These are phyloP conservation scores for Chamaetylas fuelleborni DNA, from an alignment of 2,113 vertebrate genomes.

Conservation along the genomic window DNA sequence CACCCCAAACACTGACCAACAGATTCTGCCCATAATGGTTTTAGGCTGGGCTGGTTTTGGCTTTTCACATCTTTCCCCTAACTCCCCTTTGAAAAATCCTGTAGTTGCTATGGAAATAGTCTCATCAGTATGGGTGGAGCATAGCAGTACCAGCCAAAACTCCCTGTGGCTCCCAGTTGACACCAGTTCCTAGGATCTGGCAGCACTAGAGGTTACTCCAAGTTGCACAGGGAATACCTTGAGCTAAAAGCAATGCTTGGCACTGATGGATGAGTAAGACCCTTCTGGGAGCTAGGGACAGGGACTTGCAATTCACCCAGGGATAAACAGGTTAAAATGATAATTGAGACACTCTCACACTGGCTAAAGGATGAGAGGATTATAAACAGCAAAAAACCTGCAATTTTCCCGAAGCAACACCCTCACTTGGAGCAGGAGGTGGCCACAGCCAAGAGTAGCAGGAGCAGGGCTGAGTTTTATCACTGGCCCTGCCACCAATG, in stretches of 20 bases:
- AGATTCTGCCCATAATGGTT: background rate
- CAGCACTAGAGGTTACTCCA: background rate
- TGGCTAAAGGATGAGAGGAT: background rate
- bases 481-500: background rate
- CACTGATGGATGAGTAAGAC: background rate
- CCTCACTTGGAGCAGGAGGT: rapidly evolving
- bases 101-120: constrained; percentile 64
- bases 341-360: background rate
- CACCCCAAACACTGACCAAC: background rate
- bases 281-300: background rate
- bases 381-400: background rate
- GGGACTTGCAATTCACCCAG: background rate
- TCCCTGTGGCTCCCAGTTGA: constrained; percentile 16
- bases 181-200: background rate
- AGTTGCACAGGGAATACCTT: background rate
- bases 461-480: background rate
- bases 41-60: background rate
- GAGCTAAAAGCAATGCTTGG: background rate
- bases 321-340: background rate
- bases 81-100: background rate
- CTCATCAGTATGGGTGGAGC: constrained; percentile 58
- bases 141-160: background rate
- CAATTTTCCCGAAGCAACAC: background rate
- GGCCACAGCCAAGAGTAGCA: background rate
- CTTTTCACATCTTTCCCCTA: background rate